Base-by-base conservation (phyloP, 1,140 invertebrate species). In the Macrotrachela quadricornifera region DNA sequence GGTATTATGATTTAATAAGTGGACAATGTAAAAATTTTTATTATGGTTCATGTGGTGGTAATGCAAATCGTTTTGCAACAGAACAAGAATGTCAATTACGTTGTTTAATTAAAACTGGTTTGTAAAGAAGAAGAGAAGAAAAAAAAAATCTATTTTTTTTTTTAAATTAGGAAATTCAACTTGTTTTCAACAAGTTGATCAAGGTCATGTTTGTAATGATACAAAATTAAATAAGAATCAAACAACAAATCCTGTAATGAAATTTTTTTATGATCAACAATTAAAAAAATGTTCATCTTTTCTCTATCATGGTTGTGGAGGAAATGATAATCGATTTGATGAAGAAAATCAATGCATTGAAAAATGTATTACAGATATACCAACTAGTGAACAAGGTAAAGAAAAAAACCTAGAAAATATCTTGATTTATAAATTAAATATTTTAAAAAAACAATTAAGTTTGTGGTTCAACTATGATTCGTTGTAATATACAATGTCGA, bases 31-130 rank as follows among this genome's bases (percentile, higher is more conserved):
- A 4, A 15, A 18, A 44, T 15, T 53, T 53, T 53, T 53, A 53
- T 47, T 71, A 71, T 54, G 60, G 64, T 16, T 70, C 70, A 10
- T 64, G 67, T 54, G 59, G 59, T 15, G 69, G 69, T 16, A 72
- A 71, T 57, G 57, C 60, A 13, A 71, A 71, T 58, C 66, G 64
- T 50, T 73, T 70, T 44, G 39, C 18, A 43, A 47, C 14, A 10
- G 40, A 48, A 41, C 44, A 39, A 18, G 36, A 47, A 47, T 53
- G 51, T 48, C 18, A 45, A 6, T 47, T 30, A 6, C 46, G 45
- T 47, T 37, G 13, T 37, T 49, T n/a, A 14, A 12, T 44, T 44
- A 42, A 41, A 53, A 14, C 16, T 53, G 4, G 16, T 30, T 48
- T 14, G 21, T 9, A 38, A 30, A 21, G n/a, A 46, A 47, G 46